These are phyloP conservation scores for Rhagoletis zephyria DNA, from an alignment of 1,140 invertebrate species.

Conservation along the genomic window DNA sequence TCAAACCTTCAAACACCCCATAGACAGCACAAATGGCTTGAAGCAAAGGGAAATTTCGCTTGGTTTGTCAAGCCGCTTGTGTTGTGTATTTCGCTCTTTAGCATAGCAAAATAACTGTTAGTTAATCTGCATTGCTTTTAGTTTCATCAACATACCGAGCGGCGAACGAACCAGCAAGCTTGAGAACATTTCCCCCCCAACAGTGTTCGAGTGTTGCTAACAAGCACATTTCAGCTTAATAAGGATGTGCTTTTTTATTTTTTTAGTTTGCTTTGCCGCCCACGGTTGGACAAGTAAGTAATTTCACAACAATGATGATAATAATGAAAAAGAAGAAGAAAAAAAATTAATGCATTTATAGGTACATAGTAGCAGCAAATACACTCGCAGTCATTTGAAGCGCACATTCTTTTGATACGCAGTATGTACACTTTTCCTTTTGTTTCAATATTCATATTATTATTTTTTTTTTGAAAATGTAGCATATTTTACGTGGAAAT, in stretches of 20 bases:
- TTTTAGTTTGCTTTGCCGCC: neutral
- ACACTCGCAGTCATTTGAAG: too few species aligned
- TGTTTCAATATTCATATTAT: too few species aligned
- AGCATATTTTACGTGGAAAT: too few species aligned
- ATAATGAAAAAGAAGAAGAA: neutral
- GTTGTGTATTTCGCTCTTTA: too few species aligned
- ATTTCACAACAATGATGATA: neutral
- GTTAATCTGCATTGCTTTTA: neutral
- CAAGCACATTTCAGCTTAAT: slow-evolving; percentile 9
- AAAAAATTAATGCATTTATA: neutral
- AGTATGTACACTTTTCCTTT: too few species aligned
- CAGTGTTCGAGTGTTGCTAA: neutral
- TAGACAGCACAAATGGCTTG: too few species aligned
- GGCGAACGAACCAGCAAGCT: neutral
- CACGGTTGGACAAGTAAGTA: neutral
- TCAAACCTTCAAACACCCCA: too few species aligned
- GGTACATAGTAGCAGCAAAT: too few species aligned
- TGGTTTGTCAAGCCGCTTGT: too few species aligned
- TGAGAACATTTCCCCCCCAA: neutral
- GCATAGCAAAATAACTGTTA: neutral
- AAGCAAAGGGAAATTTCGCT: too few species aligned
- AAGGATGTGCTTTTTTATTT: neutral
- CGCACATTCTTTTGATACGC: too few species aligned
- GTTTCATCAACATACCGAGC: neutral
- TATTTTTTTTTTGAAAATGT: too few species aligned